Evolutionary conservation across 2,113 vertebrate genomes (phyloP), one percentile per base, ranked within the genome.

Genomic region (Psittacus erithacus): DNA sequence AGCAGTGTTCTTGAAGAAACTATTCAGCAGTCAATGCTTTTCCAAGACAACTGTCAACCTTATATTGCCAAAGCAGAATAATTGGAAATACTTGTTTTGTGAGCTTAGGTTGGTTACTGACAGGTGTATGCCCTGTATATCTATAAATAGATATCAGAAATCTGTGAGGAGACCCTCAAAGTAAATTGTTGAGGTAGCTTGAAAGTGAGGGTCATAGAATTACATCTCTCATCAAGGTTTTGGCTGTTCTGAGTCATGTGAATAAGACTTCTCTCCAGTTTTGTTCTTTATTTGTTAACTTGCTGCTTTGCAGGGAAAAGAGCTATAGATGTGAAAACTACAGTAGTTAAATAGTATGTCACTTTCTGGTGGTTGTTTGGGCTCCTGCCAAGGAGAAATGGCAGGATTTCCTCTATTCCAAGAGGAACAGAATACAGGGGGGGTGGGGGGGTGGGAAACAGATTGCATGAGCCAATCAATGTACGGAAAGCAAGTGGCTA

Each of bases 401-500:
- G 10, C 17, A 43, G 25, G 24, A 11, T 9, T 23, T 57, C 76
- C 60, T 23, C 15, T 86, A 3, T 77, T 88, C 13, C 7, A 59
- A 50, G 55, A 63, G 31, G 28, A 76, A 70, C 13, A 33, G 44
- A 29, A 77, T 74, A 39, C 25, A 35, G 35, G 35, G 35, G 35
- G 35, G 35, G 35, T 35, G 35, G 11, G 17, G 25, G 15, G 0
- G 0, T 1, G 4, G 41, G 50, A 67, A 31, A 38, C 29, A 28
- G 39, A 25, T 91, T 43, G 20, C 39, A 13, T 43, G 27, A 69
- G 17, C 18, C 19, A 62, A 75, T 41, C 23, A 69, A 22, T 15
- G 22, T 49, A 39, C 65, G 33, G 75, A 31, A 88, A 74, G 25
- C 53, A 90, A 60, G 38, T 70, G 50, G 22, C 23, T 46, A 44